phyloP scores from a whole-genome alignment of 2,797 vertebrate genomes.

The Urocyon cinereoargenteus region DNA sequence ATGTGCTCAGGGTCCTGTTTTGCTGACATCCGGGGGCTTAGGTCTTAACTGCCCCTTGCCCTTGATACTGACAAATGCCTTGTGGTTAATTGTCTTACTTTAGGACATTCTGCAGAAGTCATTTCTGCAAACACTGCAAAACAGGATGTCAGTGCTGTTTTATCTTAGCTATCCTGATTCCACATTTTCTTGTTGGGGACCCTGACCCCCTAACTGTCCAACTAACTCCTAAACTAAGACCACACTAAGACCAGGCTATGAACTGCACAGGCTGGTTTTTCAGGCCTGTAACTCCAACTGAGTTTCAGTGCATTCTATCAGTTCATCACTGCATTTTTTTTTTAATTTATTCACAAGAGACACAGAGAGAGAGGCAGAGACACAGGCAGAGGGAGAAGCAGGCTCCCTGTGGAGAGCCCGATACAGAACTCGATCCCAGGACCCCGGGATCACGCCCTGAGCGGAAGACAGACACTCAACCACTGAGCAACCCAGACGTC shows the following conservation, averaged over 20 bases:
- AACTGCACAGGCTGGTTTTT: neutral
- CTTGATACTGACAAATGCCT: neutral
- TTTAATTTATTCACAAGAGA: too few species aligned
- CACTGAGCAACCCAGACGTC: too few species aligned
- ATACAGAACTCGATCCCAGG: too few species aligned
- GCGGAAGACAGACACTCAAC: too few species aligned
- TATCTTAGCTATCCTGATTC: neutral
- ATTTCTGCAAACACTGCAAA: neutral
- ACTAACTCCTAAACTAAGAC: neutral
- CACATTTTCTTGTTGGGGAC: neutral
- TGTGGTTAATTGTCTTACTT: neutral
- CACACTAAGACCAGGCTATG: neutral
- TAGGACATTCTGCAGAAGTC: neutral
- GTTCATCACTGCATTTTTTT: too few species aligned
- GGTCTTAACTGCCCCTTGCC: neutral
- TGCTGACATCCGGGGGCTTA: neutral
- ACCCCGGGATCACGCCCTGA: too few species aligned
- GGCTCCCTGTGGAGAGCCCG: too few species aligned
- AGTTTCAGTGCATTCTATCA: fast-evolving
- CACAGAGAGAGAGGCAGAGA: too few species aligned
- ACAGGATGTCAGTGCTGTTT: neutral
- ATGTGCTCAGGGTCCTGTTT: neutral
- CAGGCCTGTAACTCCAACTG: neutral
- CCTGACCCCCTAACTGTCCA: neutral
- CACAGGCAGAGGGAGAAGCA: too few species aligned